phyloP scores from a whole-genome alignment of 2,797 vertebrate species.

The Crax fasciolata region DNA sequence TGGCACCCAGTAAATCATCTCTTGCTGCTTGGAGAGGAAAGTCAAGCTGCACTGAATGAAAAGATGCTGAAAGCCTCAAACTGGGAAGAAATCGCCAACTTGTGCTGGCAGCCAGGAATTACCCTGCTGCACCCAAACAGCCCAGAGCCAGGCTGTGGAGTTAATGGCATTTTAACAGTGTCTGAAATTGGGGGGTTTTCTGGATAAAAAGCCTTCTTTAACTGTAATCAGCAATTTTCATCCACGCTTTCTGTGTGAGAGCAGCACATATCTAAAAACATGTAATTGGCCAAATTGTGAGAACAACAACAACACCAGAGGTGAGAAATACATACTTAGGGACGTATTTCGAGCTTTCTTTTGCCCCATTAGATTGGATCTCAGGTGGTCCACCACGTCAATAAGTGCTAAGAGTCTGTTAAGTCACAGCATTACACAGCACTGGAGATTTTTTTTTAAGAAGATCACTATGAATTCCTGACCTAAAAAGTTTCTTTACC shows the following conservation, averaged over 20 bases:
- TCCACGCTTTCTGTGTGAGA: not conserved
- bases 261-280: not conserved
- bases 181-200: not conserved
- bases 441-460: not conserved
- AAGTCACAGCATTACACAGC: not conserved
- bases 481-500: not conserved
- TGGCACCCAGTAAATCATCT: constrained; percentile 47
- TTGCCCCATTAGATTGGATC: not conserved
- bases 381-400: fast-evolving
- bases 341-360: not conserved
- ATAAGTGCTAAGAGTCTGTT: not conserved
- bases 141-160: not conserved
- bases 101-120: constrained; percentile 15
- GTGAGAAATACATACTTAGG: not conserved
- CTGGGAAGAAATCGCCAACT: constrained; percentile 46
- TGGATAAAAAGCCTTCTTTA: not conserved
- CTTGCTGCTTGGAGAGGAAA: constrained; percentile 59
- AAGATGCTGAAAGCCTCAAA: constrained; percentile 62
- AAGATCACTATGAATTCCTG: not conserved
- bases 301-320: not conserved
- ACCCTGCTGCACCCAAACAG: constrained; percentile 18
- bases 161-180: not conserved
- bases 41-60: constrained; percentile 23
- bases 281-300: not conserved
- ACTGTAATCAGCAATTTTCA: not conserved